phyloP scores from a whole-genome alignment of 2,888 invertebrate genomes.

The Melanchra persicariae region DNA sequence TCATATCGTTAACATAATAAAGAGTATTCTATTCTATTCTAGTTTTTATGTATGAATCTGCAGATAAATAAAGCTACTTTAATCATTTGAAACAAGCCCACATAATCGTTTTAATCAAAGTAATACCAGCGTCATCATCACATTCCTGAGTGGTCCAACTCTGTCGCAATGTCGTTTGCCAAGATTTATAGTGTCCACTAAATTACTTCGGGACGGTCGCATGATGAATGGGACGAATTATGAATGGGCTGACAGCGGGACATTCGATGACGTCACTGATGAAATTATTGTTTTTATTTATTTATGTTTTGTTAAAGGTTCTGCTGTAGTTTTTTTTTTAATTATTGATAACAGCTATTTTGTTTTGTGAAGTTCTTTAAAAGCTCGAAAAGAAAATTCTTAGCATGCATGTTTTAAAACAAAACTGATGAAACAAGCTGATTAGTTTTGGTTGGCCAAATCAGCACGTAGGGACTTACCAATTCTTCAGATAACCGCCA shows the following conservation, averaged over 20 bases:
- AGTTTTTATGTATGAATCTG: no score
- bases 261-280: constrained; percentile 63
- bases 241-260: constrained; percentile 47
- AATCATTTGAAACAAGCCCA: background rate
- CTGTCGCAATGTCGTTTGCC: constrained; percentile 60
- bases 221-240: constrained; percentile 70
- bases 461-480: no score
- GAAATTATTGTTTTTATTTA: constrained; percentile 60
- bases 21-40: no score
- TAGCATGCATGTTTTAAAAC: no score
- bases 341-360: background rate
- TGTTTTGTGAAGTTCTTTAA: no score
- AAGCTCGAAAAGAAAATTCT: background rate
- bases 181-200: constrained; percentile 74
- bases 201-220: constrained; percentile 70
- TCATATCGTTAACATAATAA: no score
- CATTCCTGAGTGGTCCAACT: constrained; percentile 65
- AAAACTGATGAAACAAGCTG: no score
- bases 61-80: no score
- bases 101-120: constrained; percentile 13
- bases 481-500: no score
- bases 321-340: background rate
- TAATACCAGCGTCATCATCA: constrained; percentile 47
- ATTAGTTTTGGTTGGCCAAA: no score
- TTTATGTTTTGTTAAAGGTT: constrained; percentile 24